phyloP scores from a whole-genome alignment of 2,888 invertebrate genomes.

The Physocephala rufipes region DNA sequence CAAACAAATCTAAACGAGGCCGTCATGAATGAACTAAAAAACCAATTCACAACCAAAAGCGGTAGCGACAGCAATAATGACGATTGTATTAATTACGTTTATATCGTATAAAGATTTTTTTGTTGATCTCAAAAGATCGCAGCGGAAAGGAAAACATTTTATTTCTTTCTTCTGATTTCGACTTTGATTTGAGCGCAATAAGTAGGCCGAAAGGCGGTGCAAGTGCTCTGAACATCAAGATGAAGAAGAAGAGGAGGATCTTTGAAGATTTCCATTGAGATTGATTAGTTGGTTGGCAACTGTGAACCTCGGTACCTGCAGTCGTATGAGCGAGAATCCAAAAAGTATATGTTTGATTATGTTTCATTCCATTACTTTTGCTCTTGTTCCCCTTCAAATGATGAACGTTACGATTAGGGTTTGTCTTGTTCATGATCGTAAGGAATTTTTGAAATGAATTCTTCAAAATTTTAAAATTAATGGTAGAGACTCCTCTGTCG shows the following conservation, averaged over 20 bases:
- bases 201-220: not conserved
- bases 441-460: conserved; percentile 34
- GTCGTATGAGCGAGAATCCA: too few species aligned
- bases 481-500: not conserved
- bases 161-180: too few species aligned
- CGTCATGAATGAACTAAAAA: too few species aligned
- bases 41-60: too few species aligned
- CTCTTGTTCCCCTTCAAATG: conserved; percentile 8
- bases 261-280: not conserved
- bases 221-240: conserved; percentile 20
- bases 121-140: conserved; percentile 33
- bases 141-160: conserved; percentile 46
- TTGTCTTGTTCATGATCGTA: conserved; percentile 19
- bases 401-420: not conserved
- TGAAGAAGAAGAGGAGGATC: conserved; percentile 29
- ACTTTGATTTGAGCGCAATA: conserved; percentile 28
- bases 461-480: conserved; percentile 29
- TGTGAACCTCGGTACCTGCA: too few species aligned
- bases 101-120: not conserved
- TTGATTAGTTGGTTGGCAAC: conserved; percentile 14
- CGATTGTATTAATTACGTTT: too few species aligned
- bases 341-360: too few species aligned
- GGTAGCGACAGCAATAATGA: too few species aligned
- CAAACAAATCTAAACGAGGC: too few species aligned
- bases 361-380: not conserved